These are phyloP conservation scores for Apus apus DNA, from an alignment of 2,113 vertebrate species.

Conservation along the genomic window DNA sequence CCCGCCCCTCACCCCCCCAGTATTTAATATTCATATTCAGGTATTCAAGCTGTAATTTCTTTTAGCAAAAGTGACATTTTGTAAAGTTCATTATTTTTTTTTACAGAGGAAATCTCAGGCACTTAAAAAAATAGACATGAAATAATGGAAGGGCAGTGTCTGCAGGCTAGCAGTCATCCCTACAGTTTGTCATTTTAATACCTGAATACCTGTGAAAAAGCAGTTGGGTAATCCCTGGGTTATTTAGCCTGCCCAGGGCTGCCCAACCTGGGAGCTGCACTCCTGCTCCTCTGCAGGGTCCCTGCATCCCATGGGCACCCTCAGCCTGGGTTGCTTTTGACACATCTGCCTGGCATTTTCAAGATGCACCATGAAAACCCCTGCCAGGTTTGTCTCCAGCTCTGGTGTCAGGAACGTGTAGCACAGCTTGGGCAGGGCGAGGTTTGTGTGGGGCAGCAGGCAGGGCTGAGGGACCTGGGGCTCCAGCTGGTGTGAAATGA, in stretches of 20 bases:
- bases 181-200: constrained; percentile 69
- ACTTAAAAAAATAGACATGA: constrained; percentile 71
- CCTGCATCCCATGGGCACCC: background rate
- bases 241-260: constrained; percentile 37
- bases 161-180: constrained; percentile 59
- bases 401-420: background rate
- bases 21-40: constrained; percentile 78
- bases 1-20: no score
- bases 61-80: constrained; percentile 83
- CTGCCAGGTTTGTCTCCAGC: constrained; percentile 44
- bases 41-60: constrained; percentile 78
- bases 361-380: constrained; percentile 6
- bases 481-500: background rate
- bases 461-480: background rate
- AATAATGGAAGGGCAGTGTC: constrained; percentile 58
- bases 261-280: constrained; percentile 25
- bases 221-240: constrained; percentile 55
- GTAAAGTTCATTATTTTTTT: constrained; percentile 81
- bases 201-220: constrained; percentile 49
- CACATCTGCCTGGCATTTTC: constrained; percentile 63
- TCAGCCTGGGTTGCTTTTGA: background rate
- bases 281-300: background rate
- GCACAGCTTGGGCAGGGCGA: rapidly evolving
- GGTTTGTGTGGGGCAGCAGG: no score
- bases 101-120: constrained; percentile 67